Base-by-base conservation (phyloP, 2,113 vertebrate genomes). In the Grus americana region DNA sequence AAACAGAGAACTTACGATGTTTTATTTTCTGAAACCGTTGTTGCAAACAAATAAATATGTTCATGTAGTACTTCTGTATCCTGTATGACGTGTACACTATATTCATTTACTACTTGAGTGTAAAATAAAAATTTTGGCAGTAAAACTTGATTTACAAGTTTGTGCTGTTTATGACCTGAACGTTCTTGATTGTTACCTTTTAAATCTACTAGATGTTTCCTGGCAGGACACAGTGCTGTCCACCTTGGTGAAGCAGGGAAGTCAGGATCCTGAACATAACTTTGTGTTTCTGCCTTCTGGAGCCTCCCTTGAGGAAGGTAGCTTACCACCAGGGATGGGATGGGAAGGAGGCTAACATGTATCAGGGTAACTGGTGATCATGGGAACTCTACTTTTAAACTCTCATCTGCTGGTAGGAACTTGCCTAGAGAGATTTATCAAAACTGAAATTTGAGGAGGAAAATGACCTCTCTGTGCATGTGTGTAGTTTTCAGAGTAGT, bases 41-140 rank as follows among this genome's bases (percentile, higher is more conserved):
- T 30, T 93, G 23, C 23, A 70, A 42, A n/a, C 13, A 74, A 50
- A 38, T 70, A 34, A 32, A 52, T 57, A 58, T 17, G 17, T 76
- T 78, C 3, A 9, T 3, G 1, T 47, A 83, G 61, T 80, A 54
- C 10, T 87, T 87, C 36, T 55, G 80, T 55, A 55, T 58, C 38
- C 36, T 85, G 11, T 91, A 55, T 92, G 80, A 54, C 2, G 3
- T 44, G 34, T 92, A 50, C 59, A 17, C 72, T 66, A 4, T 81
- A 84, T 65, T 81, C 11, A 58, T 82, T 79, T 94, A 65, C 70
- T 85, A 67, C 19, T 91, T 10, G 16, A 91, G 66, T 76, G 54
- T 94, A 90, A 97, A 97, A 94, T 93, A 95, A 92, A 84, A 30
- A 19, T 78, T 88, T 82, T 81, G 78, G 27, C 71, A 92, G 59